These are phyloP conservation scores for Phenacoccus solenopsis DNA, from an alignment of 1,140 invertebrate species.

Conservation along the genomic window DNA sequence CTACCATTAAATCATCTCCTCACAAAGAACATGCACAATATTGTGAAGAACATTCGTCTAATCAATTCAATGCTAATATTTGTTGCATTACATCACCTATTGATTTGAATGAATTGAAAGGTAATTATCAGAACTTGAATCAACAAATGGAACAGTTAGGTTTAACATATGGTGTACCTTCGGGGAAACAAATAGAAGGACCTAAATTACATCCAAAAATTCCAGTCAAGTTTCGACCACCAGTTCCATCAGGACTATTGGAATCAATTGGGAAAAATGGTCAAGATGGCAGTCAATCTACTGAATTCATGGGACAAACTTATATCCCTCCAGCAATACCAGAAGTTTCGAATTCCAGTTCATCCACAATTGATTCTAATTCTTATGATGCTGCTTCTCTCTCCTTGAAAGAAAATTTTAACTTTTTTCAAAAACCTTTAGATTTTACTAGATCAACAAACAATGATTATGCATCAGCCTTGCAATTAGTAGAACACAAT, in stretches of 20 bases:
- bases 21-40: neutral
- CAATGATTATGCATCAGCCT: neutral
- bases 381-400: neutral
- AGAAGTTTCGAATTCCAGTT: slow-evolving; percentile 33
- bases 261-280: slow-evolving; percentile 41
- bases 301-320: slow-evolving; percentile 31
- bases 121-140: neutral
- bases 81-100: neutral
- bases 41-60: neutral
- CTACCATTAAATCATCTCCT: neutral
- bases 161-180: slow-evolving; percentile 26
- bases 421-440: too few species aligned
- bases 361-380: neutral
- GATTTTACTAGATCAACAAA: too few species aligned
- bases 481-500: neutral
- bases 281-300: slow-evolving; percentile 20
- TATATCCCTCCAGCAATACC: slow-evolving; percentile 51
- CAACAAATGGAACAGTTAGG: neutral
- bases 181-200: slow-evolving; percentile 29
- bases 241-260: slow-evolving; percentile 49
- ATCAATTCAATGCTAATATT: neutral
- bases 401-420: neutral
- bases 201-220: slow-evolving; percentile 37
- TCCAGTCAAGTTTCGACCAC: slow-evolving; percentile 52
- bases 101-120: neutral